Evolutionary conservation across 2,113 vertebrate genomes (phyloP).

Genomic region (Grus americana): DNA sequence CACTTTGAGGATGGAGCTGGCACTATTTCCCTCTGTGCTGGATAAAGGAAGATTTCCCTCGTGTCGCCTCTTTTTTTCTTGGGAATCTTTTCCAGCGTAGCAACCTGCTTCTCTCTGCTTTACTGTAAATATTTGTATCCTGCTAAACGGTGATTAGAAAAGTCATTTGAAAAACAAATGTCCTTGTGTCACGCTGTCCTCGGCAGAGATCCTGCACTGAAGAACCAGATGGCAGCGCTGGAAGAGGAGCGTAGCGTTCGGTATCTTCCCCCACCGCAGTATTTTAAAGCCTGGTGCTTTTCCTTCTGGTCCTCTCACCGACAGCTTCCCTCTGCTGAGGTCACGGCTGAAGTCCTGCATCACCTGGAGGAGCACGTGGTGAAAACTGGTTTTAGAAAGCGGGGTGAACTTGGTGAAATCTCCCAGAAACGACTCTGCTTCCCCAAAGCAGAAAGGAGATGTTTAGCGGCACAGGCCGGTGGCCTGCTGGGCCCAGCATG

Average conservation of each 20-base stretch:
- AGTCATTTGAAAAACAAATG: neutral
- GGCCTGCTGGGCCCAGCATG: neutral
- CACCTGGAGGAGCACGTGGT: neutral
- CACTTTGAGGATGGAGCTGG: neutral
- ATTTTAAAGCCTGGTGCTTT: neutral
- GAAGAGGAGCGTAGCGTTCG: neutral
- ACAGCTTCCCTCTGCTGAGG: neutral
- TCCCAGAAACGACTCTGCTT: no score
- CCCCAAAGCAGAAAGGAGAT: neutral
- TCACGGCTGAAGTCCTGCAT: neutral
- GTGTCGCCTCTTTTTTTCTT: neutral
- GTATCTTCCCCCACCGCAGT: neutral
- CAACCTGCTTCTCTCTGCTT: neutral
- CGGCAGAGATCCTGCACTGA: neutral
- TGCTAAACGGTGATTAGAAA: neutral
- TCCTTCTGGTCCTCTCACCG: neutral
- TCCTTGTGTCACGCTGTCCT: neutral
- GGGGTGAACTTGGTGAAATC: neutral
- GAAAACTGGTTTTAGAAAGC: neutral
- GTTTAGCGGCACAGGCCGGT: accelerated
- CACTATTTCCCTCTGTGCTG: neutral
- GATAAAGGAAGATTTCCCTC: neutral
- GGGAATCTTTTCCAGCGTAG: neutral
- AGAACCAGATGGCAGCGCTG: neutral
- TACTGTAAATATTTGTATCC: neutral